Percentiles rank a stretch among this genome's conserved stretches.
Evolutionary conservation across 2,888 invertebrate genomes (phyloP).

Genomic region (Uropetala carovei): DNA sequence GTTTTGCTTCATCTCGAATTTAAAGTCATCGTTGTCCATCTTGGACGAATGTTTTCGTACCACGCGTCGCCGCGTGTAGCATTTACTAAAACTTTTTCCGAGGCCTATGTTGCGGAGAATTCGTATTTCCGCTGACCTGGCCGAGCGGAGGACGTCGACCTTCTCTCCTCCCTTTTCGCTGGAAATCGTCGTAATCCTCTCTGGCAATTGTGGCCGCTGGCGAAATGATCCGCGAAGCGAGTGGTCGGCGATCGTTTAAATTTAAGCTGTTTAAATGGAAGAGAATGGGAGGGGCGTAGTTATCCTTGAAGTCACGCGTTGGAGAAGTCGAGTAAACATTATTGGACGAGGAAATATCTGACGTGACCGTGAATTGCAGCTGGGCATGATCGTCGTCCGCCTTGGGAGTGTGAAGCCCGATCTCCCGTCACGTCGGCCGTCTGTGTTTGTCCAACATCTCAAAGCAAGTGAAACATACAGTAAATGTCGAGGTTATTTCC

Average conservation of each 20-base stretch:
- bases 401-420: too few relatives aligned
- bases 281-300: too few relatives aligned
- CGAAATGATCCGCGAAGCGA: neutral
- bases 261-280: neutral
- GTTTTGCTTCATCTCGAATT: neutral
- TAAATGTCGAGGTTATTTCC: too few relatives aligned
- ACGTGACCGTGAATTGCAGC: neutral
- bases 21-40: neutral
- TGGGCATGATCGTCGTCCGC: neutral
- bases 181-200: neutral
- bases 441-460: neutral
- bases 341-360: neutral
- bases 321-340: too few relatives aligned
- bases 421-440: too few relatives aligned
- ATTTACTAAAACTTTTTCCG: neutral
- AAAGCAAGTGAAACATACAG: neutral
- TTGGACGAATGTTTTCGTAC: too few relatives aligned
- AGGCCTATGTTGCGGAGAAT: neutral
- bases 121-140: constrained; percentile 25
- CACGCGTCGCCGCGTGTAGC: neutral
- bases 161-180: neutral
- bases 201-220: neutral
- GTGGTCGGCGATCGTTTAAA: constrained; percentile 6
- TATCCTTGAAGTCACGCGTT: too few relatives aligned
- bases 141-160: constrained; percentile 12